A percentile compares a stretch with the other conserved stretches of the same genome.
These are phyloP conservation scores for Leptestheria dahalacensis DNA, from an alignment of 1,140 invertebrate genomes.

Conservation along the genomic window DNA sequence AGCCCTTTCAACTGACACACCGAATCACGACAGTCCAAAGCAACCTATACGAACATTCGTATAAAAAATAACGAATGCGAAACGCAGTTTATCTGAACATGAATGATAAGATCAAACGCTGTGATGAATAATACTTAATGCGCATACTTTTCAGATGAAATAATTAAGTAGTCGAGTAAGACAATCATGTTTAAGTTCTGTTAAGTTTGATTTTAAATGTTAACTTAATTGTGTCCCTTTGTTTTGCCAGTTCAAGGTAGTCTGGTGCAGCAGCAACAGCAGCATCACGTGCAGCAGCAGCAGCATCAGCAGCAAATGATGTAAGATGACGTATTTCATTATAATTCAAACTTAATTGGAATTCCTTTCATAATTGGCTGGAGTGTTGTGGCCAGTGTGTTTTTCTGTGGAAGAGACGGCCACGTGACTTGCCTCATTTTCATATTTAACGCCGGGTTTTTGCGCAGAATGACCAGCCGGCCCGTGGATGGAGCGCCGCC, in stretches of 20 bases:
- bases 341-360: constrained; percentile 2
- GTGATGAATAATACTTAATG: too few species aligned
- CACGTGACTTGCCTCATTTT: not conserved
- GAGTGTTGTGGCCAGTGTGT: not conserved
- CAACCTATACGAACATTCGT: too few species aligned
- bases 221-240: not conserved
- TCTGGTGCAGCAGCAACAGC: constrained; percentile 41
- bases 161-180: too few species aligned
- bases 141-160: too few species aligned
- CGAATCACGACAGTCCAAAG: too few species aligned
- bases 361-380: not conserved
- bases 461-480: constrained; percentile 12
- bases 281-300: constrained; percentile 34
- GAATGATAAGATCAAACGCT: too few species aligned
- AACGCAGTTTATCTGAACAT: too few species aligned
- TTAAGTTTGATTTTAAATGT: not conserved
- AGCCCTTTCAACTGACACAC: too few species aligned
- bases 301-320: constrained; percentile 17
- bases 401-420: not conserved
- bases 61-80: too few species aligned
- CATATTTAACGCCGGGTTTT: constrained; percentile 2
- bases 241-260: constrained; percentile 17
- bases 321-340: constrained; percentile 1
- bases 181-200: too few species aligned
- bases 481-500: constrained; percentile 40